These are phyloP conservation scores for Stenolophus ochropezus DNA, from an alignment of 2,888 invertebrate species.

Conservation along the genomic window DNA sequence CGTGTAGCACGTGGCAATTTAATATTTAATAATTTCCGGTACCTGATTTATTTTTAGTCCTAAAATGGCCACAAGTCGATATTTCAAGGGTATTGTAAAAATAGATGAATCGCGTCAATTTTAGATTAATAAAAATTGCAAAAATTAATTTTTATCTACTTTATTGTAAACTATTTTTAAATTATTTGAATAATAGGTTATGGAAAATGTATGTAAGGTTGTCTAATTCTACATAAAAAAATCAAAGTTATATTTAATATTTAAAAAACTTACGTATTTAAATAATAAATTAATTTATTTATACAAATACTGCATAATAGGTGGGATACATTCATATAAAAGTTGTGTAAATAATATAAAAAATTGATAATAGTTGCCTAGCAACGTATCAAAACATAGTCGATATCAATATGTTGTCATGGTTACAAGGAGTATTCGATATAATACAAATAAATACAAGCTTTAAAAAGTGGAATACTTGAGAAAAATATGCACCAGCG, in stretches of 20 bases:
- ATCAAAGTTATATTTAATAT: not conserved
- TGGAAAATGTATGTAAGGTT: no score
- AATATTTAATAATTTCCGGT: no score
- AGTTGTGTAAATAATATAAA: slow-evolving; percentile 43
- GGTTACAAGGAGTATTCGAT: slow-evolving; percentile 28
- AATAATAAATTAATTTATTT: slow-evolving; percentile 52
- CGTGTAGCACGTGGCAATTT: no score
- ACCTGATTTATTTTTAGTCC: no score
- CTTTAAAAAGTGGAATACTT: slow-evolving; percentile 17
- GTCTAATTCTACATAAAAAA: no score
- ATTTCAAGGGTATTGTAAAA: no score
- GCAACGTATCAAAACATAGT: slow-evolving; percentile 45
- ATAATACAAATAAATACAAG: slow-evolving; percentile 51
- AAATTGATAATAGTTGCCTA: slow-evolving; percentile 35
- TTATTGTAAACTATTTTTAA: no score
- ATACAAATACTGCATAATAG: slow-evolving; percentile 51
- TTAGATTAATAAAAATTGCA: no score
- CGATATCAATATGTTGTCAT: slow-evolving; percentile 31
- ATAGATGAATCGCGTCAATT: no score
- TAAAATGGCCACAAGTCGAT: no score
- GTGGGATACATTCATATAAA: slow-evolving; percentile 56
- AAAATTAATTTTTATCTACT: no score
- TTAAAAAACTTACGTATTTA: not conserved
- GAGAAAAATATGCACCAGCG: not conserved
- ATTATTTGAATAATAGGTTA: no score